These are phyloP conservation scores for Pachycephus smyrnensis DNA, from an alignment of 2,888 invertebrate genomes.

Conservation along the genomic window DNA sequence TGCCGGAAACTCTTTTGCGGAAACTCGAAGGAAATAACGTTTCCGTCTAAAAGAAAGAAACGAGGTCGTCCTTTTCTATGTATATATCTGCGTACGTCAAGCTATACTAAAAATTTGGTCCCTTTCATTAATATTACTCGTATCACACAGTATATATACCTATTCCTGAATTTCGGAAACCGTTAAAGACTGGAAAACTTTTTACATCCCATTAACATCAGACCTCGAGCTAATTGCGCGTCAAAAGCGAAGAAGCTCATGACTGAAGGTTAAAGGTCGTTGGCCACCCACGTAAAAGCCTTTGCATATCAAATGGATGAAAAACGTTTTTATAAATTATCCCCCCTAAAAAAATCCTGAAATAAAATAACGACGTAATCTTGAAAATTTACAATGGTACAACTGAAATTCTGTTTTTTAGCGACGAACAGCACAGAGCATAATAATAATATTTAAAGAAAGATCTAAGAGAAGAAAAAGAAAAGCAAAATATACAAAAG, in stretches of 20 bases:
- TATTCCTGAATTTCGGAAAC: background rate
- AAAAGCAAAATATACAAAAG: background rate
- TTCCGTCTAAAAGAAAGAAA: background rate
- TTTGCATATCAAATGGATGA: background rate
- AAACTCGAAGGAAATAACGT: background rate
- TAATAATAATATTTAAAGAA: background rate
- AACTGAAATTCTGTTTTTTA: background rate
- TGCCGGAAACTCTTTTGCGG: background rate
- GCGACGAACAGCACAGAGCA: background rate
- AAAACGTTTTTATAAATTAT: background rate
- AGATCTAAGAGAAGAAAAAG: background rate
- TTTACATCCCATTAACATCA: background rate
- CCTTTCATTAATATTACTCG: background rate
- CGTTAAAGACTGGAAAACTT: background rate
- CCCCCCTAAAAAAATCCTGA: too few relatives aligned
- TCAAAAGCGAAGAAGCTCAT: background rate
- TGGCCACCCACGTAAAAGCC: background rate
- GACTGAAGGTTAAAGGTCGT: background rate
- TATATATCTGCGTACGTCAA: background rate
- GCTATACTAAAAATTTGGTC: background rate
- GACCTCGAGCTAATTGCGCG: background rate
- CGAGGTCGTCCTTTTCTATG: background rate
- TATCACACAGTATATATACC: background rate
- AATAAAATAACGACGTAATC: too few relatives aligned
- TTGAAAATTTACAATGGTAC: background rate